These are phyloP conservation scores for Lonchura striata DNA, from an alignment of 2,113 vertebrate species.

Conservation along the genomic window DNA sequence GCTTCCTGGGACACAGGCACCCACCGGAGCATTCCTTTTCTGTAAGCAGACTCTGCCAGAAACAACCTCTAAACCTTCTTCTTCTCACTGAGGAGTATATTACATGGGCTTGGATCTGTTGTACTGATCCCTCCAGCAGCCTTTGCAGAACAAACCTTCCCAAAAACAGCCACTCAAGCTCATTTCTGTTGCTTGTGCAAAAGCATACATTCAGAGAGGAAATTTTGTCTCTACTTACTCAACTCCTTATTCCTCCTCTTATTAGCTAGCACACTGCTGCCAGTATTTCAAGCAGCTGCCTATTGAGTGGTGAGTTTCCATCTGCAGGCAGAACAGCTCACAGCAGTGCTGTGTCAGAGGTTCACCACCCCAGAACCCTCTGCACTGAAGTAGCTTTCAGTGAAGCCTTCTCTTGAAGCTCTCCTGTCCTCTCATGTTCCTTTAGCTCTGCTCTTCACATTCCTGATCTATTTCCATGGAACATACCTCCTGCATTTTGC, in stretches of 20 bases:
- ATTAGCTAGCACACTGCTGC: background rate
- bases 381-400: background rate
- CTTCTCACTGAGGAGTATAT: background rate
- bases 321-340: background rate
- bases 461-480: background rate
- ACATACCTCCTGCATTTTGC: background rate
- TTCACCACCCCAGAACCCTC: background rate
- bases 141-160: background rate
- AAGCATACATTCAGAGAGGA: background rate
- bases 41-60: background rate
- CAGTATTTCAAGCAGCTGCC: background rate
- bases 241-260: background rate
- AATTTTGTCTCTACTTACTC: background rate
- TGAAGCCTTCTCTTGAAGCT: background rate
- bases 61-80: background rate
- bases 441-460: background rate
- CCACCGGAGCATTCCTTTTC: background rate
- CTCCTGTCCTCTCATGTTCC: background rate
- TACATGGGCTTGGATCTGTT: background rate
- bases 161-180: background rate
- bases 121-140: background rate
- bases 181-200: background rate
- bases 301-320: fast-evolving
- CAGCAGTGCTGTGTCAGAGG: background rate
- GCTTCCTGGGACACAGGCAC: background rate